Percentiles rank a stretch among this genome's conserved stretches.
Evolutionary conservation across 2,113 vertebrate genomes (phyloP).

Genomic region (Tetrao urogallus): DNA sequence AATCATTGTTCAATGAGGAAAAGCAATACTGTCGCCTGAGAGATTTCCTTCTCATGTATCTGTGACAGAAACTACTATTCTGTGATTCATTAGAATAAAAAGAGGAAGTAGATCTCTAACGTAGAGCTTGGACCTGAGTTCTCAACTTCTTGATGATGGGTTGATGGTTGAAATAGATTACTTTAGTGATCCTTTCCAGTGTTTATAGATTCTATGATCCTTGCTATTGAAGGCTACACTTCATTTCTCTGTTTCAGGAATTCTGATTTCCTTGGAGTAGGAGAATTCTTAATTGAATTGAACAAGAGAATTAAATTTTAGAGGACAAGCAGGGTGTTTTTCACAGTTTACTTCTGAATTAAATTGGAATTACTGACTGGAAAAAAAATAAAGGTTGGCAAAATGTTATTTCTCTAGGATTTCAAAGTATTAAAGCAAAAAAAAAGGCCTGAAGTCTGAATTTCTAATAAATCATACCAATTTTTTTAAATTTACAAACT

Average conservation of each 20-base stretch:
- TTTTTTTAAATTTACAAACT: not conserved
- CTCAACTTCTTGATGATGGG: not conserved
- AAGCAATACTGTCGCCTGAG: not conserved
- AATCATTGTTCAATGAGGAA: not conserved
- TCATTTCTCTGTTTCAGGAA: not conserved
- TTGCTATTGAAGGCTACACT: not conserved
- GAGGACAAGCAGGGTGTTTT: not conserved
- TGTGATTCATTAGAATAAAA: not conserved
- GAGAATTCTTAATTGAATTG: not conserved
- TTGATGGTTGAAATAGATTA: no score
- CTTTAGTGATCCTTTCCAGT: no score
- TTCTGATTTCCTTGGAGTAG: not conserved
- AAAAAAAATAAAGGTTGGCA: not conserved
- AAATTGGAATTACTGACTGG: not conserved
- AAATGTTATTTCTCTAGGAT: not conserved
- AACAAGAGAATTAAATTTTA: not conserved
- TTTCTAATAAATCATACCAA: fast-evolving
- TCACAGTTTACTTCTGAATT: not conserved
- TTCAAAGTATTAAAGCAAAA: not conserved
- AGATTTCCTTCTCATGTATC: not conserved
- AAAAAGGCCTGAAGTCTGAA: not conserved
- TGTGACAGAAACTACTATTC: not conserved
- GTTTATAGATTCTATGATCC: no score
- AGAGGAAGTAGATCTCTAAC: not conserved
- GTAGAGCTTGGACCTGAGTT: fast-evolving